Conservation (phyloP, 2,797 vertebrate genomes). For the Ctenosaura bakeri region DNA sequence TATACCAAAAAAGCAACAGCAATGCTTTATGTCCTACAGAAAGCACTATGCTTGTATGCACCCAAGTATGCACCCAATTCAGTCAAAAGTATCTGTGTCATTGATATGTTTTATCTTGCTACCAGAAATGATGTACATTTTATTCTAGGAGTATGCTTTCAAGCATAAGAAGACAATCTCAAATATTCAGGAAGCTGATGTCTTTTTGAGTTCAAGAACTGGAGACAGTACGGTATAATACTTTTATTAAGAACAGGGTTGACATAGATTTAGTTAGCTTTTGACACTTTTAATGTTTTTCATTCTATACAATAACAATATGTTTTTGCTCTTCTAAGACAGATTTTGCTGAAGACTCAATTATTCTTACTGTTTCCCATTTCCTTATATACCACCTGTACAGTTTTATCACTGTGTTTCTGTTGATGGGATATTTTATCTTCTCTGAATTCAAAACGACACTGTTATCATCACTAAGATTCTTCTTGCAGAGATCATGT, state of each 20-base stretch:
- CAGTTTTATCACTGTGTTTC: background rate
- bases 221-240: background rate
- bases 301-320: background rate
- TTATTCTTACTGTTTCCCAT: background rate
- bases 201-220: background rate
- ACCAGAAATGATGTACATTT: background rate
- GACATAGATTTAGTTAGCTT: background rate
- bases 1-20: background rate
- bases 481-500: background rate
- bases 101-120: background rate
- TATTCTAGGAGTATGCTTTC: background rate
- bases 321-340: background rate
- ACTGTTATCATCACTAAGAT: background rate
- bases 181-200: background rate
- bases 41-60: background rate
- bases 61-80: background rate
- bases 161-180: background rate
- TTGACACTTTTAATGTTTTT: background rate
- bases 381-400: background rate
- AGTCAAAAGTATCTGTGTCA: constrained; percentile 7
- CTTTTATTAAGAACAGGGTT: constrained; percentile 5
- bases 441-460: background rate
- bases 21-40: background rate
- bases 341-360: background rate
- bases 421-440: background rate